These are phyloP conservation scores for Oscheius sp. DNA, from an alignment of 2,888 invertebrate species.

Conservation along the genomic window DNA sequence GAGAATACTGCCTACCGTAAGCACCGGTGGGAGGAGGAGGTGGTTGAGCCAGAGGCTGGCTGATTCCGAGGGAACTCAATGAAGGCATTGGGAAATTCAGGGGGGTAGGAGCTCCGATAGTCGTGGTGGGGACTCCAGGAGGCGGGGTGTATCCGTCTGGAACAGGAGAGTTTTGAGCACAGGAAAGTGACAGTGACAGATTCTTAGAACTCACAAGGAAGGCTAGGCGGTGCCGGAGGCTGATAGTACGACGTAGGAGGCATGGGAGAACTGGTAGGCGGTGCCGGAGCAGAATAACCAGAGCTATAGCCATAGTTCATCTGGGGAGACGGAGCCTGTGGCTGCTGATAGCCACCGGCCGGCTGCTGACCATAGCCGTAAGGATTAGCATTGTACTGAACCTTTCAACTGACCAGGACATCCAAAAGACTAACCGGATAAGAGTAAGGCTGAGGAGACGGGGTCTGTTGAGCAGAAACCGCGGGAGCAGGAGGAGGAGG, in stretches of 20 bases:
- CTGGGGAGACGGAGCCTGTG: constrained; percentile 6
- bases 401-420: background rate
- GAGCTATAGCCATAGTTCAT: constrained; percentile 5
- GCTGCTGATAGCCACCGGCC: background rate
- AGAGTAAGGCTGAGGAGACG: background rate
- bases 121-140: constrained; percentile 26
- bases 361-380: constrained; percentile 14
- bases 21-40: constrained; percentile 33
- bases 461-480: background rate
- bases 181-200: background rate
- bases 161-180: too few species aligned
- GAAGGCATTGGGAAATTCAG: constrained; percentile 72
- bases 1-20: background rate
- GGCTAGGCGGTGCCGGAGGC: constrained; percentile 35
- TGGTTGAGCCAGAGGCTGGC: constrained; percentile 65
- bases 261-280: constrained; percentile 10
- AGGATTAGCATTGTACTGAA: constrained; percentile 18
- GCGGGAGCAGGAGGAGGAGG: background rate
- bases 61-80: constrained; percentile 71
- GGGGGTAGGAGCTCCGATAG: constrained; percentile 51
- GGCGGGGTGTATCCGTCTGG: constrained; percentile 9
- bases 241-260: constrained; percentile 25
- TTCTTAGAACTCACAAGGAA: constrained; percentile 23
- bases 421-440: background rate
- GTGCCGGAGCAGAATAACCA: constrained; percentile 10